Conservation (phyloP, 2,888 invertebrate genomes). For the Nymphalis urticae region DNA sequence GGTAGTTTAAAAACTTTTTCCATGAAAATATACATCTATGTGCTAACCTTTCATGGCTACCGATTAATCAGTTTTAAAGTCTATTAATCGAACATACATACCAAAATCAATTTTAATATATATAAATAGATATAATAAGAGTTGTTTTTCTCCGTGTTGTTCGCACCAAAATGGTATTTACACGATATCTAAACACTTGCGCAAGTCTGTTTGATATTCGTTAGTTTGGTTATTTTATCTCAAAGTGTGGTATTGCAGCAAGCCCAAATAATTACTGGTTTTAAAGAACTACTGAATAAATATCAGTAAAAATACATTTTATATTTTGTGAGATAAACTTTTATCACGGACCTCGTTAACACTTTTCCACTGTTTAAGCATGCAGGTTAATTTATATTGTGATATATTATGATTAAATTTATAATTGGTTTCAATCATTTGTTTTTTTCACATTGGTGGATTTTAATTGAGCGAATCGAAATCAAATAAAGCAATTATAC, state of each 20-base stretch:
- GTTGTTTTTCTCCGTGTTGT: too few species aligned
- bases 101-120: too few species aligned
- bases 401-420: constrained; percentile 3
- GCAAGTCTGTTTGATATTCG: not conserved
- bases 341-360: not conserved
- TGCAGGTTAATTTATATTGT: not conserved
- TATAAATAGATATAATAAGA: too few species aligned
- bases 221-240: constrained; percentile 1
- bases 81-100: too few species aligned
- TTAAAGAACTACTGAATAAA: not conserved
- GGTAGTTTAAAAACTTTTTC: too few species aligned
- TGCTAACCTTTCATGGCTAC: too few species aligned
- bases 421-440: not conserved
- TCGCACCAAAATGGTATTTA: too few species aligned
- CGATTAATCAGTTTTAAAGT: too few species aligned
- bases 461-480: not conserved
- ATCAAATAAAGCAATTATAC: not conserved
- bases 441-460: not conserved
- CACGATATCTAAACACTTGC: too few species aligned
- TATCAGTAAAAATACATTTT: not conserved
- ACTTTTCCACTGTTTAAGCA: not conserved
- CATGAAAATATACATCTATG: too few species aligned
- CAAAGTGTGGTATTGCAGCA: not conserved
- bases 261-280: not conserved
- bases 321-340: constrained; percentile 12